Evolutionary conservation across 2,113 vertebrate species (phyloP).

Genomic region (Micronycteris hirsuta): DNA sequence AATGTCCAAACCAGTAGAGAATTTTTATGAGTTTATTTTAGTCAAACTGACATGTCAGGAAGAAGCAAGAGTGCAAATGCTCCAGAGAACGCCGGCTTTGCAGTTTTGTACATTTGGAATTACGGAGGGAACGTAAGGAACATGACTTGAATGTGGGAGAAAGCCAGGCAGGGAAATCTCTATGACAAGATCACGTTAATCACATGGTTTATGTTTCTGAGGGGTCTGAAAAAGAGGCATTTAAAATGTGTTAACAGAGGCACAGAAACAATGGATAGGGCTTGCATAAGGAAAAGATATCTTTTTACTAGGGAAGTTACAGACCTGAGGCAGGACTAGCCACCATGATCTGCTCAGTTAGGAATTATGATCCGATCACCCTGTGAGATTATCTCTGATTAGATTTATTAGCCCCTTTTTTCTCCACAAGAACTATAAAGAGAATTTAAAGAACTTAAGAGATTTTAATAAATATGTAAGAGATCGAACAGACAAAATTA

Average conservation of each 20-base stretch:
- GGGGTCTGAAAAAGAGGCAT: no score
- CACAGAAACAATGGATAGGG: background rate
- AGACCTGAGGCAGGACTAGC: background rate
- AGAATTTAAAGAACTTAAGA: background rate
- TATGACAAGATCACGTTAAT: background rate
- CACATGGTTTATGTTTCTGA: background rate
- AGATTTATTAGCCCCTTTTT: background rate
- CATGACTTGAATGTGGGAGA: background rate
- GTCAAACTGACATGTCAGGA: background rate
- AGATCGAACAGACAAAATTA: background rate
- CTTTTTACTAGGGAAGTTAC: background rate
- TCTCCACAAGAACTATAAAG: background rate
- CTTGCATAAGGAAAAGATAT: background rate
- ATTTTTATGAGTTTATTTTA: background rate
- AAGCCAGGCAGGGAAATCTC: background rate
- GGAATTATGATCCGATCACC: background rate
- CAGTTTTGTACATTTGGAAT: background rate
- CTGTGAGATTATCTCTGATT: background rate
- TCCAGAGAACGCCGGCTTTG: background rate
- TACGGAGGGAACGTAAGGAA: background rate
- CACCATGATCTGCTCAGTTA: background rate
- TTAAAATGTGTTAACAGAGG: background rate
- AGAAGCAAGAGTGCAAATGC: background rate
- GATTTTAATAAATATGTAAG: background rate
- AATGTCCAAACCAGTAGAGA: background rate